Conservation (phyloP, 2,888 invertebrate species). For the Chironomus riparius region DNA sequence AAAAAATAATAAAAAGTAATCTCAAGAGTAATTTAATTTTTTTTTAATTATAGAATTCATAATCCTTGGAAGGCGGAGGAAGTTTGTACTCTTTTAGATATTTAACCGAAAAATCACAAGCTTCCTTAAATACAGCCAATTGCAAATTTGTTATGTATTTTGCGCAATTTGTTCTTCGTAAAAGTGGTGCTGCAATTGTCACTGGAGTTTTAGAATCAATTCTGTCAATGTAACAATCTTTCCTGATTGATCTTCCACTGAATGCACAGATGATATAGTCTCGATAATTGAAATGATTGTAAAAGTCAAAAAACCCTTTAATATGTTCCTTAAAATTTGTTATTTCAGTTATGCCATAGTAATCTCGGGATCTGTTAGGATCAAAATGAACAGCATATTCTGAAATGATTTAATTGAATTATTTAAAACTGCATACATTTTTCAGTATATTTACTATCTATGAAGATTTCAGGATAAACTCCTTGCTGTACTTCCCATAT, state of each 20-base stretch:
- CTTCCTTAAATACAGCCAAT: not conserved
- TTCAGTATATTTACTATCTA: not conserved
- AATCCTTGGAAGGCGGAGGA: not conserved
- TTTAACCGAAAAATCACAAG: not conserved
- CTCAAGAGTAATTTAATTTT: no score
- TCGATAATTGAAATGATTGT: not conserved
- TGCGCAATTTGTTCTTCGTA: not conserved
- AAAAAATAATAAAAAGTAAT: no score
- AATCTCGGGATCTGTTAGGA: not conserved
- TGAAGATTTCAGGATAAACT: not conserved
- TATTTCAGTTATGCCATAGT: not conserved
- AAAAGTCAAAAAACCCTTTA: slow-evolving; percentile 1
- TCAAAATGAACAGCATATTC: slow-evolving; percentile 8
- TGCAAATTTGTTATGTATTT: not conserved
- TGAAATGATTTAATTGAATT: not conserved
- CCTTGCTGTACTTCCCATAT: not conserved
- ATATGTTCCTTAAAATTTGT: not conserved
- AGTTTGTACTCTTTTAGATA: not conserved
- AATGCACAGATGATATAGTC: not conserved
- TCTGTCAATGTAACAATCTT: not conserved
- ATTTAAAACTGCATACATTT: not conserved
- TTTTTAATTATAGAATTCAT: not conserved
- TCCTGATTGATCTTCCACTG: not conserved
- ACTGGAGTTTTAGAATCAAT: not conserved
- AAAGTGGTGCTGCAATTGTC: not conserved